Conservation (phyloP, 2,797 vertebrate genomes). For the Acomys russatus region DNA sequence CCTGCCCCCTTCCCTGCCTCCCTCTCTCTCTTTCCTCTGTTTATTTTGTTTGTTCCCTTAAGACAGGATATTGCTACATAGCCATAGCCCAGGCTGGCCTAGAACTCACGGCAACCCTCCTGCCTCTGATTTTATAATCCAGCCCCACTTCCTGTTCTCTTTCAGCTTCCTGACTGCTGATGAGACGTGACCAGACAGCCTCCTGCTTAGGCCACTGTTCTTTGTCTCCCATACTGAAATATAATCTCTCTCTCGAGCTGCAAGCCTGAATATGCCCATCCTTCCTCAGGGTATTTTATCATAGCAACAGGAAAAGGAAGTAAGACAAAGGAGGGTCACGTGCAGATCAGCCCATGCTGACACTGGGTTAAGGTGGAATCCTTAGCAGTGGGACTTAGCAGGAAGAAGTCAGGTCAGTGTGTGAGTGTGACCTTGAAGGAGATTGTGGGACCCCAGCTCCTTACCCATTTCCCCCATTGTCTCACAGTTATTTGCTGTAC, state of each 20-base stretch:
- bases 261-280: neutral
- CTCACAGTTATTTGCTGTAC: neutral
- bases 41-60: neutral
- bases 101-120: neutral
- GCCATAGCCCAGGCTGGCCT: neutral
- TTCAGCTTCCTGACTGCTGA: neutral
- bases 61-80: neutral
- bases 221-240: neutral
- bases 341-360: neutral
- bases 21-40: neutral
- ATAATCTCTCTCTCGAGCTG: neutral
- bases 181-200: neutral
- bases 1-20: no score
- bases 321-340: neutral
- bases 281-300: no score
- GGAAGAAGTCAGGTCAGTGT: neutral
- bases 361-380: neutral
- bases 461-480: neutral
- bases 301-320: neutral
- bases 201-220: neutral
- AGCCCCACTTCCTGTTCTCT: neutral
- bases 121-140: neutral
- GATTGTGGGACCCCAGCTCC: neutral
- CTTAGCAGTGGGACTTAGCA: neutral
- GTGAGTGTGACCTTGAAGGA: neutral